phyloP scores from a whole-genome alignment of 1,140 invertebrate genomes.

The Saccostrea echinata region DNA sequence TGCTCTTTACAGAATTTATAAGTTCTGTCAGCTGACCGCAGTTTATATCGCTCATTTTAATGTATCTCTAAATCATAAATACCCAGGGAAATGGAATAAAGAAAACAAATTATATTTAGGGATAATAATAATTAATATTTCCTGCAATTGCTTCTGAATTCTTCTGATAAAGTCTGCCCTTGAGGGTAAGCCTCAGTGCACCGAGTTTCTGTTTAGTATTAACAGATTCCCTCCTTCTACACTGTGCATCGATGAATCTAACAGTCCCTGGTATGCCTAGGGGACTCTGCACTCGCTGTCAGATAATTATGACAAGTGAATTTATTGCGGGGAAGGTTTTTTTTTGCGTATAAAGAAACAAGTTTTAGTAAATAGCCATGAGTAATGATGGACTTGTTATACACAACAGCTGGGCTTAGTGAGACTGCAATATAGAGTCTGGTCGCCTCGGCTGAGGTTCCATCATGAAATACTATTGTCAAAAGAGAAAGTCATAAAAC shows the following conservation, averaged over 20 bases:
- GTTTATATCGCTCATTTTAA: background rate
- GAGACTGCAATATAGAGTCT: background rate
- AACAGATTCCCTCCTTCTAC: background rate
- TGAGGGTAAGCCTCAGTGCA: background rate
- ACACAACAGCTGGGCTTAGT: background rate
- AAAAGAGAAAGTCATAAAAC: no score
- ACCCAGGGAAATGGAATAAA: background rate
- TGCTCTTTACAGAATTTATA: no score
- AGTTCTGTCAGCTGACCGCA: no score
- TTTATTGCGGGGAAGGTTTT: background rate
- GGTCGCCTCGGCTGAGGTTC: no score
- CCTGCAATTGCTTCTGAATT: background rate
- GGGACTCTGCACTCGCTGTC: background rate
- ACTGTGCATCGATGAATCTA: background rate
- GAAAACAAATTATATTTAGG: background rate
- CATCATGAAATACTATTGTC: no score
- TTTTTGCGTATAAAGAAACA: background rate
- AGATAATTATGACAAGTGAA: background rate
- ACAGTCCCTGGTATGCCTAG: background rate
- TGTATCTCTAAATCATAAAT: slow-evolving; percentile 1
- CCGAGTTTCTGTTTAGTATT: background rate
- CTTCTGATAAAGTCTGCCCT: background rate
- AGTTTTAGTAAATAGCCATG: background rate
- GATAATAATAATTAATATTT: background rate
- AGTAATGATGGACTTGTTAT: background rate